phyloP scores from a whole-genome alignment of 2,888 invertebrate genomes.

The Venusia cambrica region DNA sequence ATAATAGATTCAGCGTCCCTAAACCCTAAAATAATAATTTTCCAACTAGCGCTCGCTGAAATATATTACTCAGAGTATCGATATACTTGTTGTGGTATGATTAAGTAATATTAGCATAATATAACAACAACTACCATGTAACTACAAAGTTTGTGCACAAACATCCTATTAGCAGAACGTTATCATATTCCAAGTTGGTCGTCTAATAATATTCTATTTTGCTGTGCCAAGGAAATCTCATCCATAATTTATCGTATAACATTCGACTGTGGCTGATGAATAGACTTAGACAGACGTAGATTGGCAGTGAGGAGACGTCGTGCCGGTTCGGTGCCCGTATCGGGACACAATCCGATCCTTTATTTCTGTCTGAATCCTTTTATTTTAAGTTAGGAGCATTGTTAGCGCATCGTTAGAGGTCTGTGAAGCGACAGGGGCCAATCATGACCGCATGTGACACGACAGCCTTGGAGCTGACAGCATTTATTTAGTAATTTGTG shows the following conservation, averaged over 20 bases:
- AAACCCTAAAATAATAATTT: too few relatives aligned
- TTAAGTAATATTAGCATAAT: too few relatives aligned
- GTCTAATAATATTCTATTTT: too few relatives aligned
- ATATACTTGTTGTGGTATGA: too few relatives aligned
- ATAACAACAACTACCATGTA: too few relatives aligned
- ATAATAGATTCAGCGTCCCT: too few relatives aligned
- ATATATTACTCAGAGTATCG: too few relatives aligned
- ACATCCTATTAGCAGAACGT: too few relatives aligned
- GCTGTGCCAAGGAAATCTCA: slow-evolving; percentile 17
- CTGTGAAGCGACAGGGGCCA: slow-evolving; percentile 8
- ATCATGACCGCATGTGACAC: too few relatives aligned
- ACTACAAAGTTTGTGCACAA: too few relatives aligned
- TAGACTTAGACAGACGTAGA: slow-evolving; percentile 20
- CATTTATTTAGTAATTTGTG: slow-evolving; percentile 2
- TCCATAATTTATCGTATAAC: slow-evolving; percentile 21
- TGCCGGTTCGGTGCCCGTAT: slow-evolving; percentile 10
- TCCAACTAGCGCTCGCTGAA: too few relatives aligned
- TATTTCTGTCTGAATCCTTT: slow-evolving; percentile 7
- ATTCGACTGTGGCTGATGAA: slow-evolving; percentile 12
- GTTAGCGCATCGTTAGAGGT: slow-evolving; percentile 12
- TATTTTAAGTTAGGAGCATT: slow-evolving; percentile 11
- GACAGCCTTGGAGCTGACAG: slow-evolving; percentile 2
- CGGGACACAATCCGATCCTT: slow-evolving; percentile 18
- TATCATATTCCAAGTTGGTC: too few relatives aligned
- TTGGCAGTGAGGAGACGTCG: slow-evolving; percentile 20